Evolutionary conservation across 2,888 invertebrate genomes (phyloP).

Genomic region (Cerastoderma edule): DNA sequence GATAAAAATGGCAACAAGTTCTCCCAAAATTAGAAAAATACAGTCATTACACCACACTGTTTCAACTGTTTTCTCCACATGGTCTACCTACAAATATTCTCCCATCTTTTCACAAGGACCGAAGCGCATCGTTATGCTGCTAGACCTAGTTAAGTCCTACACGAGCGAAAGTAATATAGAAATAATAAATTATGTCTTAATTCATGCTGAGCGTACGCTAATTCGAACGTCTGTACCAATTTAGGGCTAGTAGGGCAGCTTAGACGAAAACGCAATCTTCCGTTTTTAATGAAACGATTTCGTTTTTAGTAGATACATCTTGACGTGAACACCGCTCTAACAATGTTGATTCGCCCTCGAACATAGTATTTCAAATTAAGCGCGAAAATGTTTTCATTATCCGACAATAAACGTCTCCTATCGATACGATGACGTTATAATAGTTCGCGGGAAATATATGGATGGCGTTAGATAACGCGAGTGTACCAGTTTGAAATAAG

Average conservation of each 20-base stretch:
- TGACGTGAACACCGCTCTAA: slow-evolving; percentile 46
- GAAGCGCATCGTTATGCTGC: too few relatives aligned
- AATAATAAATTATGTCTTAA: slow-evolving; percentile 54
- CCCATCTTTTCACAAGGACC: too few relatives aligned
- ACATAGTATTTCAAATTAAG: slow-evolving; percentile 51
- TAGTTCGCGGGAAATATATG: too few relatives aligned
- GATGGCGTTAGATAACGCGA: too few relatives aligned
- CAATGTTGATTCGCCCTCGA: slow-evolving; percentile 33
- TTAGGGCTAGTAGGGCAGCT: not conserved
- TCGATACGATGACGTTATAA: slow-evolving; percentile 19
- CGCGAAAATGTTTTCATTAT: slow-evolving; percentile 50
- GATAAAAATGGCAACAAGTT: not conserved
- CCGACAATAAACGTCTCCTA: slow-evolving; percentile 48
- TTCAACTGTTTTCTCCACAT: too few relatives aligned
- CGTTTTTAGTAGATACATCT: slow-evolving; percentile 38
- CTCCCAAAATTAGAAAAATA: not conserved
- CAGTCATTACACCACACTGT: too few relatives aligned
- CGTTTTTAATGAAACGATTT: slow-evolving; percentile 51
- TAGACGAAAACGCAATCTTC: slow-evolving; percentile 42
- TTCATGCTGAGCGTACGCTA: slow-evolving; percentile 44
- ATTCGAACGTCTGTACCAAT: slow-evolving; percentile 54
- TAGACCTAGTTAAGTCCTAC: not conserved
- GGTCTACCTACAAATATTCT: too few relatives aligned
- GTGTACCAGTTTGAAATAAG: too few relatives aligned
- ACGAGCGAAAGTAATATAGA: slow-evolving; percentile 25